Conservation (phyloP, 2,888 invertebrate species). For the Agonopterix alstromeriana region DNA sequence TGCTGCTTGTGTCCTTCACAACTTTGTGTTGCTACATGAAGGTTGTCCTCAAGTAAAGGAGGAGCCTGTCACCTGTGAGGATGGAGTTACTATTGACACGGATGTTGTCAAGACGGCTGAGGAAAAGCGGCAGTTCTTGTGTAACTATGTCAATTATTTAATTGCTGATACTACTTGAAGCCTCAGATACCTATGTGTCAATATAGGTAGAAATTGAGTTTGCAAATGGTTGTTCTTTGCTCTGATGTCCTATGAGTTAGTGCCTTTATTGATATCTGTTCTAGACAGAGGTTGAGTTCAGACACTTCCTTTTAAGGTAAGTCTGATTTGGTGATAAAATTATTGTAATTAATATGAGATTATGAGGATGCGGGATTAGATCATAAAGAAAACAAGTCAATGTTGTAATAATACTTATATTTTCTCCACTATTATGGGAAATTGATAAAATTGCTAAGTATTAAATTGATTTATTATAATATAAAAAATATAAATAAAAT, state of each 20-base stretch:
- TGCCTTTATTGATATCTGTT: no score
- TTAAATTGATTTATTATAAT: slow-evolving; percentile 41
- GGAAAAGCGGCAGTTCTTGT: slow-evolving; percentile 64
- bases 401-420: slow-evolving; percentile 56
- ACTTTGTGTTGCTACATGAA: slow-evolving; percentile 61
- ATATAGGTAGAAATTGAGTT: neutral
- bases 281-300: no score
- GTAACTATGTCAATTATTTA: slow-evolving; percentile 64
- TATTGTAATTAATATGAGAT: no score
- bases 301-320: no score
- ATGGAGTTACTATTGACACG: slow-evolving; percentile 52
- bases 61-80: slow-evolving; percentile 49
- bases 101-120: slow-evolving; percentile 49
- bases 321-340: no score
- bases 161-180: slow-evolving; percentile 15
- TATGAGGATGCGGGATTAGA: neutral
- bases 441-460: slow-evolving; percentile 44
- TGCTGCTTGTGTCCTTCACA: slow-evolving; percentile 61
- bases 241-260: no score
- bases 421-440: slow-evolving; percentile 49
- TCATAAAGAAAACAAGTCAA: slow-evolving; percentile 26
- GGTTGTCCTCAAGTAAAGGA: slow-evolving; percentile 51
- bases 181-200: neutral
- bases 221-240: no score
- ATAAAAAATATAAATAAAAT: slow-evolving; percentile 49